Base-by-base conservation (phyloP, 2,113 vertebrate genomes). In the Hippolais icterina region DNA sequence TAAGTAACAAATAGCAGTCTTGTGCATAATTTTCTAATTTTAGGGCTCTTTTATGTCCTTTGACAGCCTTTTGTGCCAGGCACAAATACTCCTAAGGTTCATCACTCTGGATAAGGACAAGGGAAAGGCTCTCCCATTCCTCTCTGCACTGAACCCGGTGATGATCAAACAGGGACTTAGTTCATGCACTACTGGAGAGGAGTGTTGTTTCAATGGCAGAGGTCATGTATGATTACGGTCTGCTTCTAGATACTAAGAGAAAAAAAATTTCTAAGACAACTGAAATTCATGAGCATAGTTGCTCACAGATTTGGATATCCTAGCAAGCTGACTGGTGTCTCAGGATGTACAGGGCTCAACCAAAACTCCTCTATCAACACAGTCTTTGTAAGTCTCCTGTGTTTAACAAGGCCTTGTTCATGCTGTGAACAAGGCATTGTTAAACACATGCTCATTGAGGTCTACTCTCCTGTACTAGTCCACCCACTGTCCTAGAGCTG, bases 21-120 rank as follows among this genome's bases (percentile, higher is more conserved):
- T 46, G 37, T 81, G 79, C 70, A 74, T 59, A 97, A 60, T 83
- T 88, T 54, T 72, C 66, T 92, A 84, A 91, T 83, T 93, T 91
- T 87, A 92, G 93, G 76, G 24, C 22, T 88, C 42, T 59, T 77
- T 76, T 29, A 60, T 41, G 42, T 57, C 81, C 46, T 53, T 41
- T 89, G 87, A 72, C 33, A 70, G 66, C 46, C 53, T 83, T 91
- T 80, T 46, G 63, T 93, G 68, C 47, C 88, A 93, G 59, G 42
- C 63, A 85, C 31, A 61, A 42, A 61, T 11, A 22, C 39, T 74
- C 31, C 42, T 50, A 46, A 53, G 11, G 23, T 79, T 42, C 17
- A 4, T 54, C 47, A 72, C 35, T 22, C 56, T 65, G 63, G 33
- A 27, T 63, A 77, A 60, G 25, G n/a, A 53, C 49, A 81, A 65